Conservation (phyloP, 64 coral and sea anemone species). For the Porites australiensis region DNA sequence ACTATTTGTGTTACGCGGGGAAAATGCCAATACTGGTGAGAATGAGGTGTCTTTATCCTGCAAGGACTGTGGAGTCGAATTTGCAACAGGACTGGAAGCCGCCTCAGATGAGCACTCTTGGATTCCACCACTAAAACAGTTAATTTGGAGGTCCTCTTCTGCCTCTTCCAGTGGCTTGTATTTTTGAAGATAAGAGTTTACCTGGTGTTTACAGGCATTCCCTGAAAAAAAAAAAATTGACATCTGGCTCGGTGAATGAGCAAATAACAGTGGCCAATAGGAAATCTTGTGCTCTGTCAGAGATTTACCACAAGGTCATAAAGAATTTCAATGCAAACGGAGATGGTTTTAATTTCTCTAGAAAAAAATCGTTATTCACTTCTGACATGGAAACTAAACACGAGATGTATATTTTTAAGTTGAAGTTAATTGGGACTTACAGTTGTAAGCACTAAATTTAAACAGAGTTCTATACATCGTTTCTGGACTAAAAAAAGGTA, state of each 20-base stretch:
- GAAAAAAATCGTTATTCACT: no score
- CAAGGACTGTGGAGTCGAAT: background rate
- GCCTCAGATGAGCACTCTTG: constrained; percentile 2
- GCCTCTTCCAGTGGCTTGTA: constrained; percentile 55
- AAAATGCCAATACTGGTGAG: constrained; percentile 45
- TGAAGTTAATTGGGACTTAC: no score
- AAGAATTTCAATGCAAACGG: no score
- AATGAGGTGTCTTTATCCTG: background rate
- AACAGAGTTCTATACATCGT: no score
- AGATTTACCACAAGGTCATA: no score
- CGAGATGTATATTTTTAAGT: no score
- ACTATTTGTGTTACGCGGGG: background rate
- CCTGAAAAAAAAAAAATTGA: constrained; percentile 24
- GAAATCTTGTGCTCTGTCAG: background rate
- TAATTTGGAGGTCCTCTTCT: constrained; percentile 40
- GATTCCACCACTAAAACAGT: constrained; percentile 18
- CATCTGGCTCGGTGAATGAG: background rate
- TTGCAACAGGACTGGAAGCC: background rate
- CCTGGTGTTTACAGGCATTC: constrained; percentile 54
- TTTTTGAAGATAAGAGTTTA: constrained; percentile 12
- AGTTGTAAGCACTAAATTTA: background rate
- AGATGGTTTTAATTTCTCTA: no score
- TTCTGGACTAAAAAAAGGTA: no score
- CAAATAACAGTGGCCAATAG: background rate
- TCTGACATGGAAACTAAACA: no score